Evolutionary conservation across 2,888 invertebrate genomes (phyloP).

Genomic region (Zhuqinia jingwanae): DNA sequence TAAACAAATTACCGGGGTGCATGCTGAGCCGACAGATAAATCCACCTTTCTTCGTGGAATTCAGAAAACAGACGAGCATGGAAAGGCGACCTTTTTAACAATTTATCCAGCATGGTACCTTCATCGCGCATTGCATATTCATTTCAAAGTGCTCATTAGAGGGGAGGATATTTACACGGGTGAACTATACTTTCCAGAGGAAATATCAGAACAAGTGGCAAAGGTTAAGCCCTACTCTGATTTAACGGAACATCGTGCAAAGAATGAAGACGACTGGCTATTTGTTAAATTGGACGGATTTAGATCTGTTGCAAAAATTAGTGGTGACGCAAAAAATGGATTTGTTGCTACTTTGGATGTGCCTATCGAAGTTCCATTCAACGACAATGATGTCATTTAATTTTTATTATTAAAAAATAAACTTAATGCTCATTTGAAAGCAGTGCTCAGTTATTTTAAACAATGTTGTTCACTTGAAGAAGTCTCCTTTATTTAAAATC

Average conservation of each 20-base stretch:
- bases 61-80: slow-evolving; percentile 67
- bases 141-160: slow-evolving; percentile 68
- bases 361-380: slow-evolving; percentile 17
- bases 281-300: slow-evolving; percentile 55
- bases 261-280: slow-evolving; percentile 71
- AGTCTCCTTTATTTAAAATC: no score
- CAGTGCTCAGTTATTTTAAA: no score
- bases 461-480: no score
- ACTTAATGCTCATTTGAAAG: no score
- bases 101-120: slow-evolving; percentile 73
- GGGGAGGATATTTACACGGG: slow-evolving; percentile 64
- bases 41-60: slow-evolving; percentile 72
- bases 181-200: slow-evolving; percentile 72
- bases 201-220: slow-evolving; percentile 63
- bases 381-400: slow-evolving; percentile 4
- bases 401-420: background rate
- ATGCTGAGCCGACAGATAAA: slow-evolving; percentile 69
- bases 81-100: slow-evolving; percentile 63
- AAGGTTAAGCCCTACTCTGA: slow-evolving; percentile 63
- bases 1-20: slow-evolving; percentile 67
- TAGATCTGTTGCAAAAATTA: slow-evolving; percentile 52
- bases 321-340: slow-evolving; percentile 51
- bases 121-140: slow-evolving; percentile 70
- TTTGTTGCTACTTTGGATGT: slow-evolving; percentile 48
- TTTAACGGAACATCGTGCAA: slow-evolving; percentile 43